These are phyloP conservation scores for Dynastes grantii DNA, from an alignment of 2,888 invertebrate genomes.

Conservation along the genomic window DNA sequence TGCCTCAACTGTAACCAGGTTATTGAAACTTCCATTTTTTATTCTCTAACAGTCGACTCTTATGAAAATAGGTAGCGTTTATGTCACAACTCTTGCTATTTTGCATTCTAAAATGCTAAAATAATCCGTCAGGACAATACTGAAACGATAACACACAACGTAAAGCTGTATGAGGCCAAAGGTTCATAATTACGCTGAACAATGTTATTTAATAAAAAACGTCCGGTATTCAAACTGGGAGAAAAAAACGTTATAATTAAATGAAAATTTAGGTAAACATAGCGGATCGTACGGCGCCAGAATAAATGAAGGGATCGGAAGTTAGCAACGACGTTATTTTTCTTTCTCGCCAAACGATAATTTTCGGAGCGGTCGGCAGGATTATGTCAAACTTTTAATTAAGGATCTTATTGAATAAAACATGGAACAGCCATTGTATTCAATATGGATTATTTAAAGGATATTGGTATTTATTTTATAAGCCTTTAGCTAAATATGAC, in stretches of 20 bases:
- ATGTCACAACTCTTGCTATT: neutral
- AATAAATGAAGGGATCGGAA: neutral
- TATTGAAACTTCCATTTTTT: no score
- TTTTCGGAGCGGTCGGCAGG: neutral
- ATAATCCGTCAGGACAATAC: neutral
- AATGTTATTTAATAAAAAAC: constrained; percentile 26
- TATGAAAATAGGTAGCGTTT: no score
- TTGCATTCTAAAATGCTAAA: neutral
- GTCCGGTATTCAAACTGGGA: constrained; percentile 15
- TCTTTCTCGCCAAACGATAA: neutral
- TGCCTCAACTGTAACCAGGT: no score
- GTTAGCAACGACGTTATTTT: neutral
- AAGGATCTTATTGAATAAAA: neutral
- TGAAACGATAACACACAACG: neutral
- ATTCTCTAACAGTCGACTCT: no score
- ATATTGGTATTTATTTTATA: neutral
- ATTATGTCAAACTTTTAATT: neutral
- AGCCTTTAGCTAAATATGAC: no score
- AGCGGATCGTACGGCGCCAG: neutral
- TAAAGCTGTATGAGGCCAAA: neutral
- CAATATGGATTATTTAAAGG: neutral
- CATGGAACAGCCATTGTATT: neutral
- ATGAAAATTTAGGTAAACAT: constrained; percentile 35
- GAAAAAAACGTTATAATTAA: constrained; percentile 27
- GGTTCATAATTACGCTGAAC: constrained; percentile 12